A percentile compares a stretch with the other conserved stretches of the same genome.
Evolutionary conservation across 64 coral and sea anemone genomes (phyloP).

Genomic region (Hydrozoanthus tunicans): DNA sequence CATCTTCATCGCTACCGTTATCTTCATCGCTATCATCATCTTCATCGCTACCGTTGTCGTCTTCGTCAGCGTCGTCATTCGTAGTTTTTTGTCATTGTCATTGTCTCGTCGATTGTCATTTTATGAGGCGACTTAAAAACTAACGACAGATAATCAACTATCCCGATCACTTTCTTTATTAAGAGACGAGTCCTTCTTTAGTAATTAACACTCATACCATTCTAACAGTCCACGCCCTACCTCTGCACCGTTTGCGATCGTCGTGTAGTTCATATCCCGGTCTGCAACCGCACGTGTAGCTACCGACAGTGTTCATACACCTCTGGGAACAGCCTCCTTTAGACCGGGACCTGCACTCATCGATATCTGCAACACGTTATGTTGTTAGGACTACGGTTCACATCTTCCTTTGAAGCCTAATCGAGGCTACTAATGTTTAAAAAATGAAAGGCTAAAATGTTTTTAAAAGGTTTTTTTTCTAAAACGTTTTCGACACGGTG

Average conservation of each 20-base stretch:
- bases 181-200: neutral
- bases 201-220: neutral
- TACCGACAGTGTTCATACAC: constrained; percentile 66
- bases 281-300: constrained; percentile 75
- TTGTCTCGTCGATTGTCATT: no score
- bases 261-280: constrained; percentile 40
- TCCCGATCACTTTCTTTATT: no score
- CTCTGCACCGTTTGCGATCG: constrained; percentile 69
- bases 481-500: no score
- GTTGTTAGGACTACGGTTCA: neutral
- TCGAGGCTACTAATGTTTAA: neutral
- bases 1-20: neutral
- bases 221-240: constrained; percentile 1
- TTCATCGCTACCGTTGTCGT: neutral
- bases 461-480: no score
- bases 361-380: constrained; percentile 56
- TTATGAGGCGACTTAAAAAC: neutral
- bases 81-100: neutral
- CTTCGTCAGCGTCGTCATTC: neutral
- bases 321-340: constrained; percentile 81
- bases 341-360: constrained; percentile 69
- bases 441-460: no score
- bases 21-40: neutral
- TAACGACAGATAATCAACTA: neutral
- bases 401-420: neutral